Evolutionary conservation across 2,113 vertebrate genomes (phyloP).

Genomic region (Nycticryphes semicollaris): DNA sequence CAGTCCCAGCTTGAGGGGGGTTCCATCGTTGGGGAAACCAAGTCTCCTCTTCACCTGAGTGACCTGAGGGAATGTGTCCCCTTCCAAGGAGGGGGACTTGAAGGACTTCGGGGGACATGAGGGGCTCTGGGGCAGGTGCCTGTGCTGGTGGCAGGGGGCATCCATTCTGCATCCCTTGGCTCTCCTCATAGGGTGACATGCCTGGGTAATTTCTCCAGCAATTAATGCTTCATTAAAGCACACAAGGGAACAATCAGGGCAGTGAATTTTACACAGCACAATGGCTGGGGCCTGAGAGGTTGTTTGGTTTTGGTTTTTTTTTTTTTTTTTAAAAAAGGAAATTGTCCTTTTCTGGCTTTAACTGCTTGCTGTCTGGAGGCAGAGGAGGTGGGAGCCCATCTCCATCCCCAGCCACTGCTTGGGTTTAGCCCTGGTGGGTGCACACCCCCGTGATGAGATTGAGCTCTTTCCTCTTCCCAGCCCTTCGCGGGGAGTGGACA

Average conservation of each 20-base stretch:
- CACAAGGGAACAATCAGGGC: constrained; percentile 25
- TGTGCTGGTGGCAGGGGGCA: background rate
- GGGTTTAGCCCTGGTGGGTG: background rate
- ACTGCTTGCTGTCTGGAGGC: background rate
- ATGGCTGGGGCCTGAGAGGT: background rate
- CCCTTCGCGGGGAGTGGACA: accelerated
- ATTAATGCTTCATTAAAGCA: constrained; percentile 59
- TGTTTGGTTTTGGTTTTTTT: background rate
- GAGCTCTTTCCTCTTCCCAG: background rate
- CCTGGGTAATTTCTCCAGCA: constrained; percentile 14
- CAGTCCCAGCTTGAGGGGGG: background rate
- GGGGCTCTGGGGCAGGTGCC: background rate
- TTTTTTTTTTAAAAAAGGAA: background rate
- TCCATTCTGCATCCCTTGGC: background rate
- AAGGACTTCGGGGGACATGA: background rate
- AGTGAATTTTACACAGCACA: constrained; percentile 7
- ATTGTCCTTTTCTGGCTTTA: constrained; percentile 8
- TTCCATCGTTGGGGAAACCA: background rate
- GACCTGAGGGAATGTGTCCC: background rate
- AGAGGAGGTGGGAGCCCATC: background rate
- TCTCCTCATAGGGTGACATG: background rate
- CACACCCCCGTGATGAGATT: background rate
- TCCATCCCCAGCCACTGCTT: background rate
- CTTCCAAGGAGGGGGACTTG: background rate
- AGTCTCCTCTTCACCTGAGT: background rate